Conservation (phyloP, 1,140 invertebrate genomes). For the Monomorium pharaonis region DNA sequence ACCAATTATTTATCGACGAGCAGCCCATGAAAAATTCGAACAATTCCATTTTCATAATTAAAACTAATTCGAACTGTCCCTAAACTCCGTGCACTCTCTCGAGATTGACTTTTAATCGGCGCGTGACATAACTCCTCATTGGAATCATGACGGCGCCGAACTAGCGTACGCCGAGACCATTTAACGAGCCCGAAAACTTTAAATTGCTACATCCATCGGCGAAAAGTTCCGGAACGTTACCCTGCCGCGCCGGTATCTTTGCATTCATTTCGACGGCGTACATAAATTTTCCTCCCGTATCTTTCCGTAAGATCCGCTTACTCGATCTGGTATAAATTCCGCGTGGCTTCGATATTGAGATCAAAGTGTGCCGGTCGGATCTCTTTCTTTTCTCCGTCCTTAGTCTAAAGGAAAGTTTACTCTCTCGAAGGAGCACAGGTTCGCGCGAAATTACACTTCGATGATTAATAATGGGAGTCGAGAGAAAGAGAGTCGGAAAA, state of each 20-base stretch:
- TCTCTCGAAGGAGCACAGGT: not conserved
- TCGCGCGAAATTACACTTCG: constrained; percentile 23
- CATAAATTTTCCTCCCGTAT: constrained; percentile 51
- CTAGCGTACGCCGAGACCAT: constrained; percentile 11
- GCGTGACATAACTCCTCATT: constrained; percentile 1
- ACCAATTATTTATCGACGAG: not conserved
- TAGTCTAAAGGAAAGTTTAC: constrained; percentile 2
- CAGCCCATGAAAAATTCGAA: not conserved
- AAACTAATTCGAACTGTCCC: not conserved
- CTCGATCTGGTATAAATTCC: constrained; percentile 50
- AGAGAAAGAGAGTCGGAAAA: constrained; percentile 11
- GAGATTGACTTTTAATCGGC: constrained; percentile 31
- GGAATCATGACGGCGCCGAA: constrained; percentile 35
- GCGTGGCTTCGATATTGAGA: constrained; percentile 33
- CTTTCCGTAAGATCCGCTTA: constrained; percentile 43
- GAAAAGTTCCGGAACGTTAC: constrained; percentile 39
- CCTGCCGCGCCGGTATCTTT: constrained; percentile 35
- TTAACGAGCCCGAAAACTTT: constrained; percentile 37
- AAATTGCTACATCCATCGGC: constrained; percentile 38
- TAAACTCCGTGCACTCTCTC: not conserved
- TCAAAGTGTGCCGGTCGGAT: not conserved
- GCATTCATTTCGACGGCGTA: constrained; percentile 31
- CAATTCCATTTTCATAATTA: constrained; percentile 12
- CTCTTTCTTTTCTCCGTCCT: not conserved
- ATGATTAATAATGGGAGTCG: constrained; percentile 16